Evolutionary conservation across 2,113 vertebrate species (phyloP), one percentile per base, ranked within the genome.

Genomic region (Leptosomus discolor): DNA sequence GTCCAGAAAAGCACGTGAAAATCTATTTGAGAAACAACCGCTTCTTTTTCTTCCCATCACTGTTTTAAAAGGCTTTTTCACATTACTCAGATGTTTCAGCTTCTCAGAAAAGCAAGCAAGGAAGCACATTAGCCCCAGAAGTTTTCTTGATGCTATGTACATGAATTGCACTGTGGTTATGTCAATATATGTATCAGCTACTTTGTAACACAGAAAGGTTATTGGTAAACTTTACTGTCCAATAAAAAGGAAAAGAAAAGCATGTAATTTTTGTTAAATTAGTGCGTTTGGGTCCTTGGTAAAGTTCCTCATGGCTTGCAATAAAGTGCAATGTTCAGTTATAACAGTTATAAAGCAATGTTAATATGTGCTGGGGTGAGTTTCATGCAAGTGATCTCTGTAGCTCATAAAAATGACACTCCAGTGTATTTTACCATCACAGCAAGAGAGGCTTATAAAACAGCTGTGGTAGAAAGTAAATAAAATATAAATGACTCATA

Each of bases 331-430:
- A 5, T 4, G 15, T 20, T 89, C 73, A 64, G 56, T 48, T 60
- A 26, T 43, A 48, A 51, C 12, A 27, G 50, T 74, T 58, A 23
- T 24, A 94, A 87, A 91, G 11, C 51, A 50, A 21, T 10, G 69
- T 60, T 90, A 64, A 48, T 46, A 14, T 16, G 53, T 64, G 60
- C 73, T 46, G 7, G 77, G 89, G 56, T 56, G 22, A 87, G 43
- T 36, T 91, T 23, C 2, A 1, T 22, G 51, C 11, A 46, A 45
- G 37, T 13, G 46, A 89, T 78, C 83, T 78, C 43, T 77, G 64
- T 9, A 75, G 87, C 91, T 94, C 61, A 58, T 89, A 75, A 87
- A 85, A 95, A 84, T 16, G 32, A 43, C 37, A n/a, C 88, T 90
- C 4, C 5, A 16, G 74, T 63, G 89, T 71, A 39, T 87, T 96